Evolutionary conservation across 2,113 vertebrate genomes (phyloP), one percentile per base, ranked within the genome.

Genomic region (Gallinago media): DNA sequence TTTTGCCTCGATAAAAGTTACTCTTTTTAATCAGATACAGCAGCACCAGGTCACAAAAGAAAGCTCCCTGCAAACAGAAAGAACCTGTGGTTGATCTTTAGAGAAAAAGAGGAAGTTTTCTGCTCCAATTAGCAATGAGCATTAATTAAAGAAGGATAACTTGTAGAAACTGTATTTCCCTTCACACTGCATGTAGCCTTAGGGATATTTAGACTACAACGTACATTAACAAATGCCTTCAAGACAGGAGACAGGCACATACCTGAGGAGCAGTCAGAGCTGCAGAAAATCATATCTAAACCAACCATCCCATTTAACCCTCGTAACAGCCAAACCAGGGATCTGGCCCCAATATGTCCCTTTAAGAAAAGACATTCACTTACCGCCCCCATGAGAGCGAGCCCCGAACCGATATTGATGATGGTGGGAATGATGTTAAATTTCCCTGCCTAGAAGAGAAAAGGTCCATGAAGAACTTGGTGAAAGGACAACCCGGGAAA

Each of bases 21-120:
- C 99, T 99, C 20, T 99, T 99, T 97, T 98, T 99, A 97, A 99
- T 99, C 96, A 99, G 92, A 96, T 99, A 99, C n/a, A 99, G 96
- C 32, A 99, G 98, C 52, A 99, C 98, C 98, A 99, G 97, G 91
- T 99, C 99, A 76, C 99, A 99, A 76, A 98, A 97, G 97, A 99
- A 99, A 62, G 99, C 98, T 38, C 98, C 99, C 99, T 99, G 95
- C 58, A 97, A 98, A 94, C 3, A 85, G 32, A 96, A 78, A 80
- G 11, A 84, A 34, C 12, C 29, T 25, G 5, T 13, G 38, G 15
- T 88, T 91, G 47, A 22, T 55, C 34, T 87, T 73, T 27, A 44
- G 42, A 83, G 46, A 0, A 8, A 32, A 55, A 83, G 8, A 83
- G 62, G 55, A 71, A 63, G 23, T 23, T 5, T 74, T 77, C 26